Percentiles rank a stretch among this genome's conserved stretches.
Conservation (phyloP, 1,140 invertebrate species). For the Magallana gigas region DNA sequence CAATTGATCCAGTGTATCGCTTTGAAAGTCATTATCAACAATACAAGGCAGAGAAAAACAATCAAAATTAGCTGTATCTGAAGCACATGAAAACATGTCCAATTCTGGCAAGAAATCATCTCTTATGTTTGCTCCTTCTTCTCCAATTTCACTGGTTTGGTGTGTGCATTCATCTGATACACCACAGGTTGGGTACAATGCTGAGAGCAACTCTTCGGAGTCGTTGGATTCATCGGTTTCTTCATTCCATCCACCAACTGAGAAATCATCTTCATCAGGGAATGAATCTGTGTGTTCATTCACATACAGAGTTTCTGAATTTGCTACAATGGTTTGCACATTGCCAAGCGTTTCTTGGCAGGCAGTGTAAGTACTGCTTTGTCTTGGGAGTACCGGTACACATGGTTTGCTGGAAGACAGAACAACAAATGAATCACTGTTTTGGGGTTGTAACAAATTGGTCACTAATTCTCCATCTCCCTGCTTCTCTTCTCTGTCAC, state of each 20-base stretch:
- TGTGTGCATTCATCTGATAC: not conserved
- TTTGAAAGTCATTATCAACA: not conserved
- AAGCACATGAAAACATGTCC: not conserved
- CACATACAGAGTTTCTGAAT: not conserved
- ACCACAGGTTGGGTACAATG: not conserved
- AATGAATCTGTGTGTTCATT: not conserved
- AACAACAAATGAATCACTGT: not conserved
- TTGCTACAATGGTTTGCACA: not conserved
- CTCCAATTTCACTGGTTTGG: not conserved
- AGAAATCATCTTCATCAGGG: not conserved
- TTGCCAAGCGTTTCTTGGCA: not conserved
- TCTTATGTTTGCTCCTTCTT: not conserved
- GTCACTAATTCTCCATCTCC: not conserved
- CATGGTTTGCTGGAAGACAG: not conserved
- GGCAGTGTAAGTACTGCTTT: not conserved
- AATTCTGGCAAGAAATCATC: not conserved
- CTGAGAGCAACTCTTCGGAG: not conserved
- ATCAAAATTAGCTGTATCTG: not conserved
- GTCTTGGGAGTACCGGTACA: not conserved
- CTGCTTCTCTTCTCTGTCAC: no score
- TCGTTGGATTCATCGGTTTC: not conserved
- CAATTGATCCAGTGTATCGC: not conserved
- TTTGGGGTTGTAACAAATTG: not conserved
- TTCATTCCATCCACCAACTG: not conserved
- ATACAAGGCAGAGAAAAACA: not conserved